These are phyloP conservation scores for Calephelis virginiensis DNA, from an alignment of 1,140 invertebrate species.

Conservation along the genomic window DNA sequence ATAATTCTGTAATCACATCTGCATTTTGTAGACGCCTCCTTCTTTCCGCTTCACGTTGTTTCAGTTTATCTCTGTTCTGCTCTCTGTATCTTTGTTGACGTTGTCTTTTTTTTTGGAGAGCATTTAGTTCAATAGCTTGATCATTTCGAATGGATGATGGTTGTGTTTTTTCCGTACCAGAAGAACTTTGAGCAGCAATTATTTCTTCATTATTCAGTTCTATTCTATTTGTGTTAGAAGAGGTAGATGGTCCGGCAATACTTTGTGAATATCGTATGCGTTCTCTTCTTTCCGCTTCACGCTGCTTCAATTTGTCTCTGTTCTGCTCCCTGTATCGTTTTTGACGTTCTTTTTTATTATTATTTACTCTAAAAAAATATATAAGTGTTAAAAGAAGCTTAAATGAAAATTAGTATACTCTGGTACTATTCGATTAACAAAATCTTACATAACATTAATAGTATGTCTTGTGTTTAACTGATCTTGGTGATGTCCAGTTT, in stretches of 20 bases:
- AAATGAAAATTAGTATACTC: constrained; percentile 17
- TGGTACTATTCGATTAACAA: no score
- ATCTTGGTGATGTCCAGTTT: constrained; percentile 32
- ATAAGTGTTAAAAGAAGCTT: constrained; percentile 10
- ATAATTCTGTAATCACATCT: constrained; percentile 23
- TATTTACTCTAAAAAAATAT: constrained; percentile 33
- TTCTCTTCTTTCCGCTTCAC: constrained; percentile 36
- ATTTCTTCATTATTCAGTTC: constrained; percentile 30
- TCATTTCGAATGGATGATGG: constrained; percentile 8
- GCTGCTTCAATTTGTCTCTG: constrained; percentile 36
- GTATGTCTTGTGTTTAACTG: constrained; percentile 24
- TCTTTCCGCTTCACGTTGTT: constrained; percentile 36
- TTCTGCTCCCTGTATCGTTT: constrained; percentile 37
- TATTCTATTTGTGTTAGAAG: constrained; percentile 28
- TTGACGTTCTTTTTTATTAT: constrained; percentile 33
- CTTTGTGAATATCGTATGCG: constrained; percentile 30
- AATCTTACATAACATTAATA: no score
- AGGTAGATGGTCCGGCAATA: constrained; percentile 24
- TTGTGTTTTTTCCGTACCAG: constrained; percentile 24
- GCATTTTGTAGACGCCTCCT: constrained; percentile 26
- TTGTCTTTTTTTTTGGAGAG: no score
- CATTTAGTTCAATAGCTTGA: no score
- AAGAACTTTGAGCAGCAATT: constrained; percentile 26
- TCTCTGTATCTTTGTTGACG: constrained; percentile 34
- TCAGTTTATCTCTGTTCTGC: constrained; percentile 38